phyloP scores from a whole-genome alignment of 2,113 vertebrate genomes.

The Rhinopomastus cyanomelas region DNA sequence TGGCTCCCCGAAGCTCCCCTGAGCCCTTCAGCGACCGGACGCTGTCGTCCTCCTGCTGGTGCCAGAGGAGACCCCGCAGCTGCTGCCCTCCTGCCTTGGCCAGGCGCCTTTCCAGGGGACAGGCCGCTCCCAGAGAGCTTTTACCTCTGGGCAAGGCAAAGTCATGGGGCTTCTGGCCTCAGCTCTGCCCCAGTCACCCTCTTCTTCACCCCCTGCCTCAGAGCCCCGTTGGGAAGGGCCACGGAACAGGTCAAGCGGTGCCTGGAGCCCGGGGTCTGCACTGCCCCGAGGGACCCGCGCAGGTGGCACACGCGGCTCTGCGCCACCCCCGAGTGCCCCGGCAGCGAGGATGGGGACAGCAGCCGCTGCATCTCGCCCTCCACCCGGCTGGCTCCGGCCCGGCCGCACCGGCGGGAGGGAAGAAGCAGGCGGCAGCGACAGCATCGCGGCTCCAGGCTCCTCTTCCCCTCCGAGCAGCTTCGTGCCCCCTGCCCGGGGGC shows the following conservation, averaged over 20 bases:
- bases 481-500: not conserved
- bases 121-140: not conserved
- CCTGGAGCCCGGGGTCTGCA: not conserved
- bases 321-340: too few species aligned
- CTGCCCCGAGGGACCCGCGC: too few species aligned
- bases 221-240: not conserved
- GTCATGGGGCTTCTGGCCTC: not conserved
- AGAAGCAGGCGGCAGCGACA: not conserved
- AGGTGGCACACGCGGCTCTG: too few species aligned
- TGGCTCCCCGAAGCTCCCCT: not conserved
- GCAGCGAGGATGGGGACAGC: not conserved
- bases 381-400: not conserved
- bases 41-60: not conserved
- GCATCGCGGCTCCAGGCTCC: not conserved
- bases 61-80: not conserved
- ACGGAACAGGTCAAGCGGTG: accelerated
- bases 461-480: not conserved
- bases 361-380: not conserved
- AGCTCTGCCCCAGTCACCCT: not conserved
- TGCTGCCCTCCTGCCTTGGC: not conserved
- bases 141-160: not conserved
- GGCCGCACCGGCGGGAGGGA: not conserved
- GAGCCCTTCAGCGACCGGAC: not conserved
- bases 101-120: not conserved
- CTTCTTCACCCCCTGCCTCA: not conserved